Conservation (phyloP, 2,888 invertebrate genomes). For the Colletes collaris region DNA sequence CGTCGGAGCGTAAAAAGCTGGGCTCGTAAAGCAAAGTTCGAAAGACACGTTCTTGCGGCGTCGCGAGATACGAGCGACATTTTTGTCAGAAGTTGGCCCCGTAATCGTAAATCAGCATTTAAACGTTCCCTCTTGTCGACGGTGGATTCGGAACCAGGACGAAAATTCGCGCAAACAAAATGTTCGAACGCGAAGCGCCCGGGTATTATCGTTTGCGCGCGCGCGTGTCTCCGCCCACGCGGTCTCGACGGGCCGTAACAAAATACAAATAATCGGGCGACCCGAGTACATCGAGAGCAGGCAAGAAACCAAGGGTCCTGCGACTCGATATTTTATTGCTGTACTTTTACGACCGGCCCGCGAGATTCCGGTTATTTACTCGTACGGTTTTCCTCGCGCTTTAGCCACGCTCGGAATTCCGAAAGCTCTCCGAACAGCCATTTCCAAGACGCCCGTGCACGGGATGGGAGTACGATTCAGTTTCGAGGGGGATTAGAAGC, state of each 20-base stretch:
- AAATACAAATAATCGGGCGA: conserved; percentile 47
- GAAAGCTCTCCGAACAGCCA: background rate
- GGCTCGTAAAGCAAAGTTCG: conserved; percentile 28
- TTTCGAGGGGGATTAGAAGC: conserved; percentile 10
- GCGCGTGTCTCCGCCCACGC: too few relatives aligned
- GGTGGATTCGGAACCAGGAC: too few relatives aligned
- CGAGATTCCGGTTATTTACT: conserved; percentile 43
- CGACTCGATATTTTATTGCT: conserved; percentile 48
- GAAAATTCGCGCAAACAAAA: too few relatives aligned
- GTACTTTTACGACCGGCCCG: conserved; percentile 54
- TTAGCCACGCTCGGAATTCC: background rate
- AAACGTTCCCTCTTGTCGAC: conserved; percentile 13
- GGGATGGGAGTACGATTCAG: background rate
- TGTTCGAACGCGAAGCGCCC: too few relatives aligned
- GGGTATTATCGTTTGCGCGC: too few relatives aligned
- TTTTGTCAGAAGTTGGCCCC: conserved; percentile 35
- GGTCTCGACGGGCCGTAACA: conserved; percentile 13
- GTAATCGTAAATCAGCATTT: conserved; percentile 46
- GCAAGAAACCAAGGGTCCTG: conserved; percentile 28
- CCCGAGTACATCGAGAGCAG: conserved; percentile 6
- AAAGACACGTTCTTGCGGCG: conserved; percentile 1
- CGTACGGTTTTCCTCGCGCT: conserved; percentile 12
- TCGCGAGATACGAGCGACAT: conserved; percentile 19
- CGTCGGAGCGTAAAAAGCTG: conserved; percentile 6
- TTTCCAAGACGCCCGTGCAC: background rate